phyloP scores from a whole-genome alignment of 2,797 vertebrate species.

The Poecile montanus region DNA sequence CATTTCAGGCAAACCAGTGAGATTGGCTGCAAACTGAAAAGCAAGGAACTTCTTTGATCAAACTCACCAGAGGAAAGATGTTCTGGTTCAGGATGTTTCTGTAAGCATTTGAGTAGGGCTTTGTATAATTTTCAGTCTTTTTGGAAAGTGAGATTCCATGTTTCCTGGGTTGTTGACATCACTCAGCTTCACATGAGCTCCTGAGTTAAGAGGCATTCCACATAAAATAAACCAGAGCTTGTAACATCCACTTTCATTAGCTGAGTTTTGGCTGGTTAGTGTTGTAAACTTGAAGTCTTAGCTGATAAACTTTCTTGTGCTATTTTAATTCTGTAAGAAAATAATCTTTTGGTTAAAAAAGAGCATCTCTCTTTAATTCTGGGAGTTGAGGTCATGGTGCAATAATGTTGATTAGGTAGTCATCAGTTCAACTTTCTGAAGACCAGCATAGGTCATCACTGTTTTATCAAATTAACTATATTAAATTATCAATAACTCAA shows the following conservation, averaged over 20 bases:
- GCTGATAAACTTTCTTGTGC: neutral
- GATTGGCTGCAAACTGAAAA: neutral
- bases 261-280: neutral
- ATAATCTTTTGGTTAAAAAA: neutral
- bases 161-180: neutral
- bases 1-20: neutral
- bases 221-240: neutral
- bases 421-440: neutral
- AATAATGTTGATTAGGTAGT: neutral
- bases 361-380: neutral
- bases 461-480: neutral
- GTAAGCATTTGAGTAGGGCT: neutral
- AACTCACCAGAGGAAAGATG: neutral
- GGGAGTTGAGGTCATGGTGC: neutral
- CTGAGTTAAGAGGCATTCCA: neutral
- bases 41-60: neutral
- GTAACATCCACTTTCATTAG: neutral
- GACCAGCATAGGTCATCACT: neutral
- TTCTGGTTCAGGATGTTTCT: neutral
- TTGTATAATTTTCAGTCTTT: neutral
- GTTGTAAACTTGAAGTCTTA: neutral
- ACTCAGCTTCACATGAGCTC: neutral
- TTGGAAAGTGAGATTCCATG: neutral
- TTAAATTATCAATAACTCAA: neutral
- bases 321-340: neutral